A percentile compares a stretch with the other conserved stretches of the same genome.
These are phyloP conservation scores for Lordiphosa stackelbergi DNA, from an alignment of 1,140 invertebrate genomes.

Conservation along the genomic window DNA sequence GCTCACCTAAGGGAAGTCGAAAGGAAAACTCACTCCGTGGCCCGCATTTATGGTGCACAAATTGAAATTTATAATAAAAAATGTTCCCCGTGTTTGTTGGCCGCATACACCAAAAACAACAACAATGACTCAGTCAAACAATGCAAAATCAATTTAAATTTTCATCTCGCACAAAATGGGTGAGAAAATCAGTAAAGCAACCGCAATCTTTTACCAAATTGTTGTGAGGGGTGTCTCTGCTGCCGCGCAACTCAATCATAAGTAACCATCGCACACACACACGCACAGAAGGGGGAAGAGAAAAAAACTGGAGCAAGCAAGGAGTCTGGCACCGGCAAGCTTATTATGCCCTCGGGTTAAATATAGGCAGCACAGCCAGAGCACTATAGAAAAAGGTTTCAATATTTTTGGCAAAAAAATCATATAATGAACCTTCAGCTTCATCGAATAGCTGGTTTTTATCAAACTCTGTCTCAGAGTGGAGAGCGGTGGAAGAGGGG, in stretches of 20 bases:
- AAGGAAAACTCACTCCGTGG: constrained; percentile 6
- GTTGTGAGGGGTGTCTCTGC: constrained; percentile 48
- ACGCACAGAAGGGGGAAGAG: constrained; percentile 24
- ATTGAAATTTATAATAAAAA: constrained; percentile 65
- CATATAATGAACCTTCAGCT: no score
- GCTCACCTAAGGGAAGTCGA: neutral
- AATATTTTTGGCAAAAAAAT: no score
- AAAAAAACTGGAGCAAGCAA: constrained; percentile 3
- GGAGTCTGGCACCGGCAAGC: constrained; percentile 39
- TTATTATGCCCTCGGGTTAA: constrained; percentile 72
- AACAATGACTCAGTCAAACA: constrained; percentile 68
- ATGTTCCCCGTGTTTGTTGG: constrained; percentile 25
- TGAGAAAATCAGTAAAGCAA: constrained; percentile 74
- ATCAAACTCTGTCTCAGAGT: no score
- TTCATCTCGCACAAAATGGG: constrained; percentile 68
- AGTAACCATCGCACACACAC: constrained; percentile 67
- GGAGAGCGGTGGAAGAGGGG: no score
- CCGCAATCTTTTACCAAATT: constrained; percentile 74
- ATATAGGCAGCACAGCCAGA: constrained; percentile 44
- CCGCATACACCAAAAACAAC: constrained; percentile 28
- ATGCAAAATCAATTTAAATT: constrained; percentile 75
- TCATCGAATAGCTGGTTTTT: no score
- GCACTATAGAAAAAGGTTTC: constrained; percentile 2
- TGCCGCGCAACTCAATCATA: constrained; percentile 70
- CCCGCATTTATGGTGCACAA: constrained; percentile 37